phyloP scores from a whole-genome alignment of 1,140 invertebrate genomes.

The Amyelois transitella region DNA sequence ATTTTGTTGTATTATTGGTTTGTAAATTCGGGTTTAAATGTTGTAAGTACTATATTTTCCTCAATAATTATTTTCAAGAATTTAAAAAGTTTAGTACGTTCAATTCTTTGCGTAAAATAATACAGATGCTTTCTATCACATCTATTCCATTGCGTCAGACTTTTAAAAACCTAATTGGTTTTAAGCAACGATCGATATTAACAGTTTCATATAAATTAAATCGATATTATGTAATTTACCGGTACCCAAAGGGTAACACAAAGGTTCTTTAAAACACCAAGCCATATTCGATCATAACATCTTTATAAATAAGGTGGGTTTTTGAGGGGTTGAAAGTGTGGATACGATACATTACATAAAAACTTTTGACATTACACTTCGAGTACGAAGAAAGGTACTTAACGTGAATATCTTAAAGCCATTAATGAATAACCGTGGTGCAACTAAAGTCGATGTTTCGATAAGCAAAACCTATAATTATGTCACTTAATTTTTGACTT shows the following conservation, averaged over 20 bases:
- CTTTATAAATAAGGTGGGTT: neutral
- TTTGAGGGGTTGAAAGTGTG: neutral
- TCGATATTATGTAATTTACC: constrained; percentile 9
- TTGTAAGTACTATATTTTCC: too few relatives aligned
- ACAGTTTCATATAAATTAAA: constrained; percentile 13
- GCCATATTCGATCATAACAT: neutral
- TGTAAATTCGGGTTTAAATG: too few relatives aligned
- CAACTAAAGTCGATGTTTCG: neutral
- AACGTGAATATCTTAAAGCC: neutral
- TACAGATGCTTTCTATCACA: too few relatives aligned
- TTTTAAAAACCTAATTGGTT: neutral
- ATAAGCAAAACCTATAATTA: too few relatives aligned
- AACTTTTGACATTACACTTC: constrained; percentile 16
- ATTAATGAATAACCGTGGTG: neutral
- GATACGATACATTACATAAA: too few relatives aligned
- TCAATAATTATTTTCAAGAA: too few relatives aligned
- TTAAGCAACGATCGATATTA: constrained; percentile 5
- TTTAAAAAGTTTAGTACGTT: too few relatives aligned
- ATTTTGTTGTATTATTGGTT: too few relatives aligned
- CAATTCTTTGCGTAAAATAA: too few relatives aligned
- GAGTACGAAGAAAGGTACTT: neutral
- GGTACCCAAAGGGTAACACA: constrained; percentile 13
- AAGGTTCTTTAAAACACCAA: neutral
- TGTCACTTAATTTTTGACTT: neutral
- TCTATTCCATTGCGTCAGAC: too few relatives aligned